phyloP scores from a whole-genome alignment of 35 echinoderm and acorn worm species.

The Apostichopus californicus region DNA sequence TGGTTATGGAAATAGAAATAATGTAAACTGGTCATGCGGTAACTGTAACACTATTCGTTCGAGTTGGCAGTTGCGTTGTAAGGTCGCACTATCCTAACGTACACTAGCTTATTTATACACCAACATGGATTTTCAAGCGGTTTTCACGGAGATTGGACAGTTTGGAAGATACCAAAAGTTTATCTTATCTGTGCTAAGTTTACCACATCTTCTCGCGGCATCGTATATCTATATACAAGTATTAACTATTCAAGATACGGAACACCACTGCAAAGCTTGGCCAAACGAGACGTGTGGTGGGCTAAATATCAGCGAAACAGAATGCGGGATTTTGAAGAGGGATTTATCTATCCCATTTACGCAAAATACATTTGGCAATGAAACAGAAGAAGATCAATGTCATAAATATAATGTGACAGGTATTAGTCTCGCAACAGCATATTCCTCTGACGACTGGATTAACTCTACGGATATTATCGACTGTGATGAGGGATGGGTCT shows the following conservation, averaged over 20 bases:
- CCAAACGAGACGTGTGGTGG: background rate
- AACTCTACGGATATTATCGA: background rate
- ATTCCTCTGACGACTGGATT: background rate
- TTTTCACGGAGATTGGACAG: background rate
- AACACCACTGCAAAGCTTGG: conserved; percentile 5
- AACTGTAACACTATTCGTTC: no score
- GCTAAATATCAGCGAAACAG: background rate
- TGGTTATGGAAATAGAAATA: no score
- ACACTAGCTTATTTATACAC: no score
- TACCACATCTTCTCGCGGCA: background rate
- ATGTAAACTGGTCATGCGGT: no score
- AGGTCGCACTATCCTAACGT: no score
- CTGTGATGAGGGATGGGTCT: background rate
- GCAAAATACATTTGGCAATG: background rate
- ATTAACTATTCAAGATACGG: background rate
- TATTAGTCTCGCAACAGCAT: background rate
- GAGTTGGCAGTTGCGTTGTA: no score
- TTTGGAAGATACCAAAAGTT: conserved; percentile 21
- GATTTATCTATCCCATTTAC: background rate
- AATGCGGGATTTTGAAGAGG: background rate
- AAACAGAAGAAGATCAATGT: background rate
- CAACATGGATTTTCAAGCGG: conserved; percentile 16
- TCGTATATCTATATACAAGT: conserved; percentile 15
- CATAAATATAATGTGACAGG: background rate
- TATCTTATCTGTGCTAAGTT: background rate